Percentiles rank a stretch among this genome's conserved stretches.
These are phyloP conservation scores for Clarias batrachus DNA, from an alignment of 2,113 vertebrate species.

Conservation along the genomic window DNA sequence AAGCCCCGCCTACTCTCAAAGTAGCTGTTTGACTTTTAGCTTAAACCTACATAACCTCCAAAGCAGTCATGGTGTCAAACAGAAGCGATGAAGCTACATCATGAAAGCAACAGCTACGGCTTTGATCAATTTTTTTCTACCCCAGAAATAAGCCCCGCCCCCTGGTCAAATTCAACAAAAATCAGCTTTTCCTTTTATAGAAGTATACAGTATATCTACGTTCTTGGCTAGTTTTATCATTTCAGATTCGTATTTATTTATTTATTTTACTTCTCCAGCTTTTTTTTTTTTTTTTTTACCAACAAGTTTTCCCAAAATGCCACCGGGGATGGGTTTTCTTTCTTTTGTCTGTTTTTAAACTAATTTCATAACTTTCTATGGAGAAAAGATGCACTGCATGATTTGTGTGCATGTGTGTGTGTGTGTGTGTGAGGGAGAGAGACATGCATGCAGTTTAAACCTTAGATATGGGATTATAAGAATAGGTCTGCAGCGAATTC, in stretches of 20 bases:
- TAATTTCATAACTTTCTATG: background rate
- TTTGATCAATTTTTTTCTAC: background rate
- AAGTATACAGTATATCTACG: background rate
- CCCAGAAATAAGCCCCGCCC: constrained; percentile 6
- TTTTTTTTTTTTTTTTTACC: background rate
- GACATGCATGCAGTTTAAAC: background rate
- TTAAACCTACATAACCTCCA: background rate
- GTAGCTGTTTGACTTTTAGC: background rate
- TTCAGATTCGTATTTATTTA: background rate
- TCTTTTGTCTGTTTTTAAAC: background rate
- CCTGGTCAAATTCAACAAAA: background rate
- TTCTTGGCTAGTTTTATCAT: background rate
- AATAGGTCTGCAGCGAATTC: background rate
- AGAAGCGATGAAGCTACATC: background rate
- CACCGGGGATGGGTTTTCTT: background rate
- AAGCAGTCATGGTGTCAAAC: background rate
- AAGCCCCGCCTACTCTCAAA: background rate
- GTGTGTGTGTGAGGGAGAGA: too few relatives aligned
- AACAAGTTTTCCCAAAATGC: background rate
- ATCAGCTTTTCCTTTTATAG: background rate
- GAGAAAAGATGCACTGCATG: background rate
- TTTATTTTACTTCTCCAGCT: background rate
- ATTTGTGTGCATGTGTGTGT: background rate
- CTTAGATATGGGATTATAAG: background rate
- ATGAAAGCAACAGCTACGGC: background rate